These are phyloP conservation scores for Wiebesia pumilae DNA, from an alignment of 1,140 invertebrate species.

Conservation along the genomic window DNA sequence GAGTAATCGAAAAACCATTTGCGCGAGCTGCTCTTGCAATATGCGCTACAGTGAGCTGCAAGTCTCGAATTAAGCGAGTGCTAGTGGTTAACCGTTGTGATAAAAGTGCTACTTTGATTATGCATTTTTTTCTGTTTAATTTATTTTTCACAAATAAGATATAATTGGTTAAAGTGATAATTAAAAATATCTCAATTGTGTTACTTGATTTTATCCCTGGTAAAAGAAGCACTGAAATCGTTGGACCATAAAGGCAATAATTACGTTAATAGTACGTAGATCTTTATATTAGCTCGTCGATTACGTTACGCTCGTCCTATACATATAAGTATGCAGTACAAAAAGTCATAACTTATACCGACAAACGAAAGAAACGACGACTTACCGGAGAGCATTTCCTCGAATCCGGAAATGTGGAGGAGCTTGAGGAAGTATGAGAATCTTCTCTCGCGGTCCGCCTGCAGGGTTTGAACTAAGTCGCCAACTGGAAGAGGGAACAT, in stretches of 20 bases:
- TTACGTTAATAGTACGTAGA: not conserved
- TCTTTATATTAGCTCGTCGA: not conserved
- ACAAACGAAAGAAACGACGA: not conserved
- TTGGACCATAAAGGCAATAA: not conserved
- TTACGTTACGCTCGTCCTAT: no score
- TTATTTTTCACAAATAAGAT: not conserved
- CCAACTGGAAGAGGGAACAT: conserved; percentile 91
- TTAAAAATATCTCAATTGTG: not conserved
- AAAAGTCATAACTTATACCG: not conserved
- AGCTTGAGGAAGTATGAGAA: conserved; percentile 87
- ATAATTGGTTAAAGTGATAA: not conserved
- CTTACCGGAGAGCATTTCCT: conserved; percentile 82
- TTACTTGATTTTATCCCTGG: not conserved
- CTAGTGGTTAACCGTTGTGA: not conserved
- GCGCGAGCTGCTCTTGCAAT: not conserved
- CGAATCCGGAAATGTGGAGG: conserved; percentile 83
- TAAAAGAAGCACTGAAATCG: not conserved
- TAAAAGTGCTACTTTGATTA: not conserved
- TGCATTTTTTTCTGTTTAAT: not conserved
- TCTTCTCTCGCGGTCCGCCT: conserved; percentile 85
- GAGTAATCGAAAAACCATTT: not conserved
- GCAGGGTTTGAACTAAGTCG: conserved; percentile 86
- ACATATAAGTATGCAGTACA: not conserved
- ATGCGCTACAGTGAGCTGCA: not conserved
- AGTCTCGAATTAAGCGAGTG: not conserved